Evolutionary conservation across 2,888 invertebrate species (phyloP).

Genomic region (Escarpia spicata): DNA sequence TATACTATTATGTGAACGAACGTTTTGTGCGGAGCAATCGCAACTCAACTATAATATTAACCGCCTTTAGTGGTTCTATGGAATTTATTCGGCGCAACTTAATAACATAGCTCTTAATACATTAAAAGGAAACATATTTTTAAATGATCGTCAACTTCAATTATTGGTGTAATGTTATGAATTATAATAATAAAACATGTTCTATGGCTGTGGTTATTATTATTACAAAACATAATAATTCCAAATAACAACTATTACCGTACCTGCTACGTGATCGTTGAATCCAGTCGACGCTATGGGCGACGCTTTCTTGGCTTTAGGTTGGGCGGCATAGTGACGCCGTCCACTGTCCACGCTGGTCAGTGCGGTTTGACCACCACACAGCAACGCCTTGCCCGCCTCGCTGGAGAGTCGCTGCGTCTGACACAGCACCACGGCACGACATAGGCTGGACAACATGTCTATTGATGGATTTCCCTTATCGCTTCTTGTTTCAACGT

Average conservation of each 20-base stretch:
- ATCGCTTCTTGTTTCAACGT: not conserved
- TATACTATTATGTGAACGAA: too few species aligned
- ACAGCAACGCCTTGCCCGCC: conserved; percentile 7
- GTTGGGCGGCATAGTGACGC: not conserved
- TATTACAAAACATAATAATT: not conserved
- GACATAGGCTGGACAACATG: not conserved
- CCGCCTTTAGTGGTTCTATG: not conserved
- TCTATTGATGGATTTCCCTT: not conserved
- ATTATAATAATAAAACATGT: not conserved
- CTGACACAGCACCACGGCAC: conserved; percentile 20
- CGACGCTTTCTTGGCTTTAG: not conserved
- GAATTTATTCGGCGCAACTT: not conserved
- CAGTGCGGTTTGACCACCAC: not conserved
- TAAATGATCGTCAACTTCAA: not conserved
- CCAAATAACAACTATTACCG: not conserved
- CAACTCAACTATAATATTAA: not conserved
- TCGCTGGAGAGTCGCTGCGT: not conserved
- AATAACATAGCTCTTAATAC: not conserved
- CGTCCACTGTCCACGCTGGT: not conserved
- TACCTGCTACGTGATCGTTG: not conserved
- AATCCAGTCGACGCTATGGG: not conserved
- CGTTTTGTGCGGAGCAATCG: too few species aligned
- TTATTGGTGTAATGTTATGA: not conserved
- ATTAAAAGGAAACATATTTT: not conserved
- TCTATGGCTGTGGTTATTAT: not conserved